Conservation (phyloP, 2,888 invertebrate genomes). For the Caenorhabditis sp. region DNA sequence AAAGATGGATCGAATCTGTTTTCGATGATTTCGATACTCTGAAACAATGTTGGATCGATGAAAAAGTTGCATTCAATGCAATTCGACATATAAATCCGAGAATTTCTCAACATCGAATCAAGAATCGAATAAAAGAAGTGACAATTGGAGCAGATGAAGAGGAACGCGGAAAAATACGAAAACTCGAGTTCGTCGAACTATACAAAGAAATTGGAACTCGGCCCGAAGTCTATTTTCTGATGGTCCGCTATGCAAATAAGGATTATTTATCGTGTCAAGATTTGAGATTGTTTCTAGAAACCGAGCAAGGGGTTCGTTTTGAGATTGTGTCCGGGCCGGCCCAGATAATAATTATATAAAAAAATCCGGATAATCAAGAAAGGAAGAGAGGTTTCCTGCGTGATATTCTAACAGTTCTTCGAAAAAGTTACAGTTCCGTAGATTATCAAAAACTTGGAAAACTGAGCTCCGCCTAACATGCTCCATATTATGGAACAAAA, state of each 20-base stretch:
- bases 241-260: conserved; percentile 76
- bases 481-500: too few species aligned
- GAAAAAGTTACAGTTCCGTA: too few species aligned
- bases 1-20: conserved; percentile 72
- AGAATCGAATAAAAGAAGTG: conserved; percentile 75
- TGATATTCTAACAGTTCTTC: too few species aligned
- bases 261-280: conserved; percentile 76
- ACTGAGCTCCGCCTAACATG: too few species aligned
- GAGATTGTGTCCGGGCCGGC: background rate
- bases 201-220: conserved; percentile 77
- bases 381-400: too few species aligned
- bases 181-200: conserved; percentile 75
- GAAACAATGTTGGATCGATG: conserved; percentile 65
- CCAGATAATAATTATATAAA: background rate
- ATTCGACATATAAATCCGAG: conserved; percentile 72
- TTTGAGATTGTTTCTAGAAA: conserved; percentile 76
- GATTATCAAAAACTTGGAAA: too few species aligned
- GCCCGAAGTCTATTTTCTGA: conserved; percentile 76
- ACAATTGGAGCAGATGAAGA: conserved; percentile 72
- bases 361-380: too few species aligned
- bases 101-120: conserved; percentile 73
- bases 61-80: conserved; percentile 57
- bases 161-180: conserved; percentile 73
- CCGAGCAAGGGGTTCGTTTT: conserved; percentile 76
- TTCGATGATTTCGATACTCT: conserved; percentile 71